Base-by-base conservation (phyloP, 2,113 vertebrate genomes). In the Nibea coibor region DNA sequence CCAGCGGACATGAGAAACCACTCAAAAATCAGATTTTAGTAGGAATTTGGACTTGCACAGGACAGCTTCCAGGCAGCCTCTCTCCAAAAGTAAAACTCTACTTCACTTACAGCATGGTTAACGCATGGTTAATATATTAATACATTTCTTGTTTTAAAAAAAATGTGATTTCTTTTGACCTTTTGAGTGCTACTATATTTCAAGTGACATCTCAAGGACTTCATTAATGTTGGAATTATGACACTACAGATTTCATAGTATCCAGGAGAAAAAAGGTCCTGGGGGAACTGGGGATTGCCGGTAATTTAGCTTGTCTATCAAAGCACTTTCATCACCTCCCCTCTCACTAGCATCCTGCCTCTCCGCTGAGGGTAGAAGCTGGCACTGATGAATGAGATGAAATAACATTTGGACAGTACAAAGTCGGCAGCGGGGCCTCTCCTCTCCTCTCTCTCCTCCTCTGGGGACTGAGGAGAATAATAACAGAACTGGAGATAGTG, bases 341-440 rank as follows among this genome's bases (percentile, higher is more conserved):
- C 54, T 81, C 65, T 74, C 53, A 75, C 26, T 57, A 54, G 66
- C 70, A 80, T 74, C 65, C 61, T 65, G 54, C 42, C 62, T 71
- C 80, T 88, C 82, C 47, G 0, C 54, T 14, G 78, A 80, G 80
- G 66, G 35, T 26, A 35, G 62, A 56, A 62, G 71, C 79, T 77
- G 67, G 63, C 50, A 45, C 64, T 87, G 90, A 91, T 85, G 72
- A 85, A 91, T 88, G 86, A 87, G 72, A 83, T 68, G 81, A 87
- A 88, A 84, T 85, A 88, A 84, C 70, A 82, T 81, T 84, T 84
- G 67, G 85, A 82, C 82, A 70, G 75, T 56, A 65, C 67, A 80
- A 78, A 81, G 83, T 75, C 31, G 17, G 75, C 31, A 74, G 57
- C 10, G 4, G 66, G 57, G 48, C 26, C 57, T 54, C 48, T 58